These are phyloP conservation scores for Crotalus helleri DNA, from an alignment of 2,113 vertebrate species.

Conservation along the genomic window DNA sequence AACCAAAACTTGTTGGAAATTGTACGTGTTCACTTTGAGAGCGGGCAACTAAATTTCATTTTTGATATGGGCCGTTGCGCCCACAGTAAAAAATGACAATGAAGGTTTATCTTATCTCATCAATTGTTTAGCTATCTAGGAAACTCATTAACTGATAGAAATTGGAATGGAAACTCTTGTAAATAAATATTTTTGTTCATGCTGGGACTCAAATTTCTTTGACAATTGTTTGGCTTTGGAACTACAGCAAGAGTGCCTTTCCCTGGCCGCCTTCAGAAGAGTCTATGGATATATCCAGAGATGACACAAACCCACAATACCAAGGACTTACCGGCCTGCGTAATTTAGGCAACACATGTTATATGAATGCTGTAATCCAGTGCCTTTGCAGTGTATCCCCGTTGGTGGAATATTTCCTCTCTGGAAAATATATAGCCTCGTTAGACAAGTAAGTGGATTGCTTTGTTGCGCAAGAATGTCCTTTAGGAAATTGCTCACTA, in stretches of 20 bases:
- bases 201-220: background rate
- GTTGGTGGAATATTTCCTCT: constrained; percentile 77
- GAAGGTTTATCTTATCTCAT: too few relatives aligned
- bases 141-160: background rate
- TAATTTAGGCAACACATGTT: constrained; percentile 86
- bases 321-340: constrained; percentile 74
- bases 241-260: constrained; percentile 27
- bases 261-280: constrained; percentile 3
- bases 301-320: background rate
- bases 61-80: too few relatives aligned
- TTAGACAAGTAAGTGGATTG: constrained; percentile 67
- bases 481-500: background rate
- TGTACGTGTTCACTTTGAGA: background rate
- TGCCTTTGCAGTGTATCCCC: constrained; percentile 77
- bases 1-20: background rate
- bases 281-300: background rate
- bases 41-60: too few relatives aligned
- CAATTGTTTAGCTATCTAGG: background rate
- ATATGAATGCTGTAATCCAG: constrained; percentile 81
- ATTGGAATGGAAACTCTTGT: background rate
- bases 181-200: background rate
- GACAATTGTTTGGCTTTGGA: background rate
- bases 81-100: too few relatives aligned
- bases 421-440: constrained; percentile 59
- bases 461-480: background rate